Evolutionary conservation across 2,113 vertebrate species (phyloP), one percentile per base, ranked within the genome.

Genomic region (Irena cyanogastra): DNA sequence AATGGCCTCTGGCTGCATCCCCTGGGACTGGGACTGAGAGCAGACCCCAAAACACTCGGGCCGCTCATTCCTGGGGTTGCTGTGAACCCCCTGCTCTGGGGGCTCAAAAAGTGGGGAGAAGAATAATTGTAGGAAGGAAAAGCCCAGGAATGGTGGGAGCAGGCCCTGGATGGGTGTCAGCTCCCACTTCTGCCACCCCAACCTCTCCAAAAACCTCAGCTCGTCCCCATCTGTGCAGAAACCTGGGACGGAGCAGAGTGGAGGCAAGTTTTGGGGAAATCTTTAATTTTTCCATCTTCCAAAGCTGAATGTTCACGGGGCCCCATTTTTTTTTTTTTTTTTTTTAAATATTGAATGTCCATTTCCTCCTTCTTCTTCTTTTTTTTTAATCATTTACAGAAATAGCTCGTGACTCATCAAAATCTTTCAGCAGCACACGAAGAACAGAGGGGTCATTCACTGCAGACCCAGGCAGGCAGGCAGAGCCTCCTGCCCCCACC

Each of bases 371-470:
- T 45, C 19, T 31, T 16, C 21, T 78, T 37, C 54, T 19, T 9
- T n/a, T n/a, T 47, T 52, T 37, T 42, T 26, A 23, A 86, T 83
- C 94, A 93, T 97, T 94, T 89, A 96, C 89, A 89, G 89, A 96
- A 97, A 96, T 95, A 97, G 89, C 89, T 64, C 23, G 37, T 97
- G 96, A 96, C 93, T 96, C 96, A 97, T 95, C 95, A 77, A 42
- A 94, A 95, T 76, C 87, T 59, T 76, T 85, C 28, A 65, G 76
- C 91, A 83, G 94, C 69, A 68, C 88, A 66, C 31, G 42, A 63
- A 2, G 52, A 97, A 97, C 97, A 96, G 17, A 94, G 94, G 94
- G 92, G 96, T 96, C 94, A 97, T 97, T 97, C 91, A 96, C 75
- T 57, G 90, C 52, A 3, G 83, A 41, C 78, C 78, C 94, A 15